Percentiles rank a stretch among this genome's conserved stretches.
These are phyloP conservation scores for Chionoecetes opilio DNA, from an alignment of 1,140 invertebrate species.

Conservation along the genomic window DNA sequence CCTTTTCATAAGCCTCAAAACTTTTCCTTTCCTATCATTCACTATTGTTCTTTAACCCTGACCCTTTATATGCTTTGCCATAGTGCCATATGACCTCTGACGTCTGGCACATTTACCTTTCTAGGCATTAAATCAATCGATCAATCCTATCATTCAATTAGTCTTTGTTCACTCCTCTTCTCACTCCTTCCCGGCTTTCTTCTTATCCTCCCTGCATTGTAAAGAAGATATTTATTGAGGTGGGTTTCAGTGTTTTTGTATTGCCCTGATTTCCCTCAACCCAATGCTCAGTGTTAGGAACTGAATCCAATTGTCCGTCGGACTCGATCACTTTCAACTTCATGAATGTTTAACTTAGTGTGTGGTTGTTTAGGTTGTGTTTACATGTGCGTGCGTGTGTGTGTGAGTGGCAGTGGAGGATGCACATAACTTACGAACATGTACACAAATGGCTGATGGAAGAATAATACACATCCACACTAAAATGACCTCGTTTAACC, in stretches of 20 bases:
- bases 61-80: too few species aligned
- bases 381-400: background rate
- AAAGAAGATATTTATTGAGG: background rate
- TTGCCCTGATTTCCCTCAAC: background rate
- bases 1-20: too few species aligned
- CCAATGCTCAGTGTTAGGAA: conserved; percentile 17
- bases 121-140: too few species aligned
- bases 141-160: too few species aligned
- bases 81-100: too few species aligned
- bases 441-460: conserved; percentile 17
- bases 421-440: background rate
- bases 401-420: too few species aligned
- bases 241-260: background rate
- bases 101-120: too few species aligned
- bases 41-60: too few species aligned
- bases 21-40: too few species aligned
- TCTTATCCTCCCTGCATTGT: background rate
- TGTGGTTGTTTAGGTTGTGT: background rate
- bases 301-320: background rate
- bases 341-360: background rate
- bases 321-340: background rate
- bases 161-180: background rate
- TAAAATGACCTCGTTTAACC: background rate
- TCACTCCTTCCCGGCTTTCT: background rate
- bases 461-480: conserved; percentile 2